Evolutionary conservation across 1,140 invertebrate genomes (phyloP), one percentile per base, ranked within the genome.

Genomic region (Drosophila pandora): DNA sequence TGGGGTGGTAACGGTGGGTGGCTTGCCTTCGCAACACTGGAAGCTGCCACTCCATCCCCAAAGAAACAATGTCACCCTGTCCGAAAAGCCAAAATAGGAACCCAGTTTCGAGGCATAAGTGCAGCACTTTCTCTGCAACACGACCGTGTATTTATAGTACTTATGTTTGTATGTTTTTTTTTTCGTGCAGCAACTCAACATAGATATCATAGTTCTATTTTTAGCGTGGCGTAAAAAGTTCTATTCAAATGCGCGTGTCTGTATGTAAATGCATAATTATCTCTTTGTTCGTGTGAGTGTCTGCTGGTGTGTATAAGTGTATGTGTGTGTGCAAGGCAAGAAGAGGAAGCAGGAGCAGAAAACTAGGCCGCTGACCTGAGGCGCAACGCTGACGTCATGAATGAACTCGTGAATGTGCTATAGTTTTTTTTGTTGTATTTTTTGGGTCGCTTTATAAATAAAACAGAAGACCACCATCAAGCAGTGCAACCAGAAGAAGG

Each of bases 301-400:
- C 4, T 32, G 30, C 8, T 6, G 6, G 30, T 10, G 10, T 76
- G 45, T 69, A 45, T 69, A 53, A 58, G 62, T 60, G 22, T 54
- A 45, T 28, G 7, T 22, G 50, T 22, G 32, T 56, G 59, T 37
- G 54, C 28, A 12, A 49, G 50, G 57, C 45, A 56, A 58, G 17
- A 5, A 43, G 25, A 21, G 21, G 32, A 10, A 47, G 45, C 37
- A 34, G 47, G 12, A 63, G 64, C 50, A 47, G 58, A 79, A 87
- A 90, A 90, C 70, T 90, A 91, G 90, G 90, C 81, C 90, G 85
- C 84, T 90, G 90, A 90, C 90, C 90, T 90, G 81, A 77, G 68
- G 70, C 82, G 70, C 74, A 68, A 68, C 67, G 73, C 87, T 90
- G 90, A 91, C 90, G 90, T 90, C 88, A 90, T 90, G 73, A 89